Evolutionary conservation across 2,113 vertebrate genomes (phyloP).

Genomic region (Mormyrus lacerda): DNA sequence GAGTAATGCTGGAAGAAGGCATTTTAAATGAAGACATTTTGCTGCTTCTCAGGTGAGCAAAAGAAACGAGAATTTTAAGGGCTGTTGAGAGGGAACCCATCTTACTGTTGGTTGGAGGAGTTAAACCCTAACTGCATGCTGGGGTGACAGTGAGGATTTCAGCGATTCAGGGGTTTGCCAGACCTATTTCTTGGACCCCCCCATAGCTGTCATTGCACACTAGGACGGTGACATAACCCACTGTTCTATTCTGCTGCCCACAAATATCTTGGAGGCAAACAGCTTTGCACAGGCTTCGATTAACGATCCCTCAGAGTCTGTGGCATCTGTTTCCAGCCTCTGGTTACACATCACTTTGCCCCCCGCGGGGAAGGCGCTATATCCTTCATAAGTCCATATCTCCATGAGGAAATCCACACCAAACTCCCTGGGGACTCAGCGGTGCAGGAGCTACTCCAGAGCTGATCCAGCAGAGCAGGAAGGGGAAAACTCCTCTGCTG

Average conservation of each 20-base stretch:
- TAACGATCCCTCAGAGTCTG: neutral
- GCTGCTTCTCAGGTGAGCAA: neutral
- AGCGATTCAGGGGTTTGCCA: neutral
- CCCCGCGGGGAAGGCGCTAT: neutral
- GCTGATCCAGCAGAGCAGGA: neutral
- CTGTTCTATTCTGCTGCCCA: neutral
- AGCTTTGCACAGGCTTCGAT: neutral
- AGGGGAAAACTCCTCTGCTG: neutral
- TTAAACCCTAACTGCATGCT: neutral
- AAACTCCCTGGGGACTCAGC: neutral
- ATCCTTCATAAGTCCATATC: neutral
- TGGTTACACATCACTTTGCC: neutral
- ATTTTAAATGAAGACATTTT: neutral
- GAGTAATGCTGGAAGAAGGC: neutral
- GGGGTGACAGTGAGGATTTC: neutral
- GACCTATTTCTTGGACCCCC: neutral
- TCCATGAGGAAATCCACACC: neutral
- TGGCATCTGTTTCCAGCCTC: neutral
- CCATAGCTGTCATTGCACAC: neutral
- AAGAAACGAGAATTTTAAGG: neutral
- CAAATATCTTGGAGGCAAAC: neutral
- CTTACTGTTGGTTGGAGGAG: neutral
- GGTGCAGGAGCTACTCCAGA: neutral
- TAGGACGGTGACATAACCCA: neutral
- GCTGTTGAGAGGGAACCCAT: neutral